Evolutionary conservation across 1,140 invertebrate genomes (phyloP).

Genomic region (Drosophila triauraria): DNA sequence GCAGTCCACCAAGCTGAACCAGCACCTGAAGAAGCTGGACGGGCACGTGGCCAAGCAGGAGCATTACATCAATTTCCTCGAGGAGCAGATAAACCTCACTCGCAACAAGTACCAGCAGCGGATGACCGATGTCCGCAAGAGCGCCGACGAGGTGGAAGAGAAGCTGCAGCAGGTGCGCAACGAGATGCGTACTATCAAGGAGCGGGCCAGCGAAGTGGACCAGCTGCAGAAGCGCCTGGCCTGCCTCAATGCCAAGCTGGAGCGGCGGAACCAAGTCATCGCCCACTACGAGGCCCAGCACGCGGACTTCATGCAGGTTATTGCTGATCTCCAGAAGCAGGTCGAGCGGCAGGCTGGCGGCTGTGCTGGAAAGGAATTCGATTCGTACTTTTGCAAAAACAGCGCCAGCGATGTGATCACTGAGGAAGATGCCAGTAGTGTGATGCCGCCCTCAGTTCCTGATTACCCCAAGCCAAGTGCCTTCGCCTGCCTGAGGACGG

Average conservation of each 20-base stretch:
- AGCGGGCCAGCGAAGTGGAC: constrained; percentile 43
- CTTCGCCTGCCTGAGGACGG: constrained; percentile 19
- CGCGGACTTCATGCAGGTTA: constrained; percentile 22
- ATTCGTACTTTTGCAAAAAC: neutral
- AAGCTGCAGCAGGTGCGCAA: constrained; percentile 39
- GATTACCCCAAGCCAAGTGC: neutral
- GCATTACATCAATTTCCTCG: constrained; percentile 51
- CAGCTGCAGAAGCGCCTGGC: constrained; percentile 16
- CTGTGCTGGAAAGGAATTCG: no score
- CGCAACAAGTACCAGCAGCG: constrained; percentile 52
- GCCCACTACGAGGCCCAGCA: constrained; percentile 53
- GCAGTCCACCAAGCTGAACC: neutral
- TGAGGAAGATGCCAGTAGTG: neutral
- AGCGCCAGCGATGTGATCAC: neutral
- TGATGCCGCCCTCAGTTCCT: neutral
- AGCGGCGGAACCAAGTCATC: constrained; percentile 51
- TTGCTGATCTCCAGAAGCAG: constrained; percentile 10
- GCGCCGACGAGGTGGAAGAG: constrained; percentile 37
- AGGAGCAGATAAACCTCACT: constrained; percentile 56
- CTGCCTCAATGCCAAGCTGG: constrained; percentile 32
- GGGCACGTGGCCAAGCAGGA: constrained; percentile 40
- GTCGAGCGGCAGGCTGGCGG: neutral
- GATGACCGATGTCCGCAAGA: constrained; percentile 46
- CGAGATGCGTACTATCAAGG: constrained; percentile 43
- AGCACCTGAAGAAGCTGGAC: constrained; percentile 21